Evolutionary conservation across 2,113 vertebrate species (phyloP).

Genomic region (Cromileptes altivelis): DNA sequence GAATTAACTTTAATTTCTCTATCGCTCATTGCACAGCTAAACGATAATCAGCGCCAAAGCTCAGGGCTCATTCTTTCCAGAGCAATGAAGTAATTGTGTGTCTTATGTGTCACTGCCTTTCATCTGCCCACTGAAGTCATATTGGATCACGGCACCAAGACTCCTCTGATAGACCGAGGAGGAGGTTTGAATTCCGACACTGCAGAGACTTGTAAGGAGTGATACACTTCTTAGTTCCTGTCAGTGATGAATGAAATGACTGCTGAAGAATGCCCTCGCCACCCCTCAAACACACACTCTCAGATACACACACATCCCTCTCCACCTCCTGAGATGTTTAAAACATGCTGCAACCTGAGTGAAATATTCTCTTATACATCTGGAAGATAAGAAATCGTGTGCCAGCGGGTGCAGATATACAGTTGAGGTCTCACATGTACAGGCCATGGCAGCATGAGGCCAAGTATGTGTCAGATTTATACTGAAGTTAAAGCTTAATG

Average conservation of each 20-base stretch:
- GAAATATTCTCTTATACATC: slow-evolving; percentile 41
- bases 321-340: slow-evolving; percentile 4
- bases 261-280: slow-evolving; percentile 51
- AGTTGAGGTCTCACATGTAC: background rate
- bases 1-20: background rate
- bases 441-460: background rate
- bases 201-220: slow-evolving; percentile 72
- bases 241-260: slow-evolving; percentile 61
- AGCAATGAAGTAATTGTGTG: background rate
- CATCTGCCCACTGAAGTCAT: slow-evolving; percentile 14
- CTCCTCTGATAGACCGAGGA: background rate
- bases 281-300: slow-evolving; percentile 8
- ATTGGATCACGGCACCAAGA: background rate
- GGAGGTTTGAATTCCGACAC: slow-evolving; percentile 60
- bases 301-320: background rate
- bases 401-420: slow-evolving; percentile 2
- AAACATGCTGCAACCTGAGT: slow-evolving; percentile 63
- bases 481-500: background rate
- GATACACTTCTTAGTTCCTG: slow-evolving; percentile 53
- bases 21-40: background rate
- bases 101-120: slow-evolving; percentile 15
- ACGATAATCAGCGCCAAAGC: background rate
- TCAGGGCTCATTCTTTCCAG: background rate
- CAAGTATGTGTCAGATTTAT: slow-evolving; percentile 17
- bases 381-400: slow-evolving; percentile 30